Percentiles rank a stretch among this genome's conserved stretches.
phyloP scores from a whole-genome alignment of 2,888 invertebrate species.

The Drosophila borborema region DNA sequence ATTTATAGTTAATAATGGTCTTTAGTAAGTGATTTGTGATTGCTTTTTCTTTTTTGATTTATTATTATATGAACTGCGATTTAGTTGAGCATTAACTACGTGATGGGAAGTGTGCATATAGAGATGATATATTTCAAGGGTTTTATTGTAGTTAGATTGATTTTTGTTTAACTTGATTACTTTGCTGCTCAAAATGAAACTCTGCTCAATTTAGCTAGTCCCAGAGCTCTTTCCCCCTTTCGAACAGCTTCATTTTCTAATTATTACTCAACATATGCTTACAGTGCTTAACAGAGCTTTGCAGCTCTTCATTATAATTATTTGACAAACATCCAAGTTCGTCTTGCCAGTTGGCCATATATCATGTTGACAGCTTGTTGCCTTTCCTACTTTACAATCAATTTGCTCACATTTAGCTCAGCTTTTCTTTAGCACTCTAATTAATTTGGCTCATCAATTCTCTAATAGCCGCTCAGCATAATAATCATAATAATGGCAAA shows the following conservation, averaged over 20 bases:
- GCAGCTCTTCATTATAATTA: neutral
- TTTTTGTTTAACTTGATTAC: neutral
- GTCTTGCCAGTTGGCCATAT: neutral
- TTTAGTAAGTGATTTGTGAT: conserved; percentile 7
- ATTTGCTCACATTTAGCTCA: conserved; percentile 31
- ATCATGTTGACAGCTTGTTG: neutral
- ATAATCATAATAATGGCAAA: conserved; percentile 37
- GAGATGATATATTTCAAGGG: neutral
- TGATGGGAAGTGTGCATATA: too few relatives aligned
- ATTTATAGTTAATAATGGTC: conserved; percentile 7
- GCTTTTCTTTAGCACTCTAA: conserved; percentile 40
- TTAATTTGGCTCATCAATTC: conserved; percentile 70
- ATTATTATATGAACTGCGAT: conserved; percentile 1
- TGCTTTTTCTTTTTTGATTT: neutral
- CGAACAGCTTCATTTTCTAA: too few relatives aligned
- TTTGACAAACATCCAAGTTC: neutral
- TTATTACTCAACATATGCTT: neutral
- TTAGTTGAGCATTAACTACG: neutral
- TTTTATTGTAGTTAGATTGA: neutral
- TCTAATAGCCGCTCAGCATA: conserved; percentile 44
- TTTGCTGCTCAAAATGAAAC: neutral
- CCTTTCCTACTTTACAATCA: conserved; percentile 10
- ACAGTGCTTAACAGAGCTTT: too few relatives aligned
- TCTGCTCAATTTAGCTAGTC: neutral
- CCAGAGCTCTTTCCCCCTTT: neutral